Percentiles rank a stretch among this genome's conserved stretches.
phyloP scores from a whole-genome alignment of 1,140 invertebrate species.

The Dryas iulia region DNA sequence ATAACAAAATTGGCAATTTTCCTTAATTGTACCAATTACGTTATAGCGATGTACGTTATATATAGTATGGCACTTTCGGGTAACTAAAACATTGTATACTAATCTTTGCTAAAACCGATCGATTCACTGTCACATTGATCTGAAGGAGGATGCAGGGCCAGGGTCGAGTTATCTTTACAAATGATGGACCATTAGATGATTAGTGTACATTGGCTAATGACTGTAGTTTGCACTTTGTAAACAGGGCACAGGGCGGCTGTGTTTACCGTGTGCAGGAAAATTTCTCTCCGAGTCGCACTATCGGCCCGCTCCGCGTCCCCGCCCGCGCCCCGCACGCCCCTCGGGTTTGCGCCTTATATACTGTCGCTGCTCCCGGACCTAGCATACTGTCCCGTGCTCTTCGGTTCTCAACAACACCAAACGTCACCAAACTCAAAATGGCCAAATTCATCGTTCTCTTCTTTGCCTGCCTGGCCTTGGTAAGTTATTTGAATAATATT shows the following conservation, averaged over 20 bases:
- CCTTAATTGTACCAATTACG: no score
- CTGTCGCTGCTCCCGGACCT: neutral
- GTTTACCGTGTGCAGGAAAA: slow-evolving; percentile 39
- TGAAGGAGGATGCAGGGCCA: neutral
- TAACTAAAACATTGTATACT: neutral
- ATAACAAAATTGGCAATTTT: no score
- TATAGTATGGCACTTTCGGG: no score
- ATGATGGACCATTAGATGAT: slow-evolving; percentile 13
- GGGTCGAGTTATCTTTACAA: slow-evolving; percentile 12
- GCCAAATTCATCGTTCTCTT: slow-evolving; percentile 52
- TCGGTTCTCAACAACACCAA: slow-evolving; percentile 15
- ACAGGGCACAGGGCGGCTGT: slow-evolving; percentile 40
- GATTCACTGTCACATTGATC: neutral
- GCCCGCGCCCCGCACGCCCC: slow-evolving; percentile 1
- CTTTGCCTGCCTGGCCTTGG: slow-evolving; percentile 60
- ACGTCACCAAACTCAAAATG: slow-evolving; percentile 31
- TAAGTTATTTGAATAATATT: slow-evolving; percentile 39
- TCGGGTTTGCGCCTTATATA: slow-evolving; percentile 27
- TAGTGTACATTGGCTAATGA: slow-evolving; percentile 35
- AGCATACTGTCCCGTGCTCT: slow-evolving; percentile 24
- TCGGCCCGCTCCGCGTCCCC: slow-evolving; percentile 4
- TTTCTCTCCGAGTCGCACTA: slow-evolving; percentile 31
- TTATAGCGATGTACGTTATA: no score
- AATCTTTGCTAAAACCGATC: neutral
- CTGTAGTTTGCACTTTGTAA: slow-evolving; percentile 29